These are phyloP conservation scores for Cavia porcellus DNA, from an alignment of 2,113 vertebrate genomes.

Conservation along the genomic window DNA sequence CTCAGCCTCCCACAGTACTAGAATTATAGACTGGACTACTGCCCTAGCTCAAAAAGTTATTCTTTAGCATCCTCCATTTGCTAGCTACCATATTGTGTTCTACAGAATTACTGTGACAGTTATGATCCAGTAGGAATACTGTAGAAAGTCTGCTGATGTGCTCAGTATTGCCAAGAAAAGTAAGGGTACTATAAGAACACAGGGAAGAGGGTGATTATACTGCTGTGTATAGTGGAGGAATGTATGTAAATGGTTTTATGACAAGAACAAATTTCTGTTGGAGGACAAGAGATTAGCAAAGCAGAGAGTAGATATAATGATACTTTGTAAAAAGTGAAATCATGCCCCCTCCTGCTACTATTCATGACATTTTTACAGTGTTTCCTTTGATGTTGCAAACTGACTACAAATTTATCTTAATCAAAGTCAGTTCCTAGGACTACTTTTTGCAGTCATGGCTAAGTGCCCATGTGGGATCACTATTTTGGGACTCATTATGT, in stretches of 20 bases:
- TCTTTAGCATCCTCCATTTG: neutral
- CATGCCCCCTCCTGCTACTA: neutral
- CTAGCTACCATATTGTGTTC: neutral
- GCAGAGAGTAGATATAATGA: neutral
- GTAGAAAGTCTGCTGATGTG: neutral
- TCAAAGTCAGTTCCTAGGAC: neutral
- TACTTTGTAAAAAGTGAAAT: neutral
- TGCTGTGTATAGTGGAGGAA: neutral
- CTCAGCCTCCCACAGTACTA: neutral
- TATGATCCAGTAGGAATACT: neutral
- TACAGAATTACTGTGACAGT: neutral
- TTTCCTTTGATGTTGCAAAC: neutral
- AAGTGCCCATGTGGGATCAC: neutral
- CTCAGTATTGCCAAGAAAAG: neutral
- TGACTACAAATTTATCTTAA: neutral
- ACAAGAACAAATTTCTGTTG: slow-evolving; percentile 18
- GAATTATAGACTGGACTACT: neutral
- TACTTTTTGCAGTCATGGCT: neutral
- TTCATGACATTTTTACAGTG: neutral
- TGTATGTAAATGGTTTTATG: neutral
- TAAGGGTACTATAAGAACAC: neutral
- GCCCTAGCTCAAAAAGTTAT: neutral
- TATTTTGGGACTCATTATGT: neutral
- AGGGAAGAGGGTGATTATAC: neutral
- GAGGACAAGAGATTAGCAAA: neutral